Conservation (phyloP, 1,140 invertebrate species). For the Zeugodacus cucurbitae region DNA sequence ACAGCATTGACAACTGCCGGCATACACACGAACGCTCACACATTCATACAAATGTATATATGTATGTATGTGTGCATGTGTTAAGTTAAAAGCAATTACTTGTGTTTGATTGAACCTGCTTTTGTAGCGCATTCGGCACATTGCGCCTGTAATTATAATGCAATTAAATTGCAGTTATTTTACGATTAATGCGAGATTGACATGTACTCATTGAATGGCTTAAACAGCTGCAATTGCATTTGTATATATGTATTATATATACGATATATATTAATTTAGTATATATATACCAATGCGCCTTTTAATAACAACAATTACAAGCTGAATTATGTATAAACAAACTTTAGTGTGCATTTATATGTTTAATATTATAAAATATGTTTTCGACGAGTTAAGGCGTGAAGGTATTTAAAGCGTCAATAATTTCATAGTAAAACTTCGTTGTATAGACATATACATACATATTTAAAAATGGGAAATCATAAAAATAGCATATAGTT, state of each 20-base stretch:
- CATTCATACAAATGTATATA: not conserved
- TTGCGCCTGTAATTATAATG: constrained; percentile 33
- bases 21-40: not conserved
- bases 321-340: not conserved
- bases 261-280: not conserved
- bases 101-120: not conserved
- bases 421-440: too few relatives aligned
- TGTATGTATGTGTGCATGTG: not conserved
- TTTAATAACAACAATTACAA: not conserved
- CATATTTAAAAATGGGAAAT: too few relatives aligned
- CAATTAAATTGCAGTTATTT: constrained; percentile 33
- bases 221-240: not conserved
- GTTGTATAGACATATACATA: too few relatives aligned
- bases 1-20: not conserved
- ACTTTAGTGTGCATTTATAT: not conserved
- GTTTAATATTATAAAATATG: not conserved
- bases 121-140: not conserved
- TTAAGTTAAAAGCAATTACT: not conserved
- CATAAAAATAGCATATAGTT: too few relatives aligned
- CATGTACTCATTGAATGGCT: not conserved
- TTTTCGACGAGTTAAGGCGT: too few relatives aligned
- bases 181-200: constrained; percentile 19
- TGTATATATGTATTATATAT: not conserved
- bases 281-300: not conserved
- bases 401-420: too few relatives aligned